Evolutionary conservation across 2,888 invertebrate genomes (phyloP), one percentile per base, ranked within the genome.

Genomic region (Chydorus sphaericus): DNA sequence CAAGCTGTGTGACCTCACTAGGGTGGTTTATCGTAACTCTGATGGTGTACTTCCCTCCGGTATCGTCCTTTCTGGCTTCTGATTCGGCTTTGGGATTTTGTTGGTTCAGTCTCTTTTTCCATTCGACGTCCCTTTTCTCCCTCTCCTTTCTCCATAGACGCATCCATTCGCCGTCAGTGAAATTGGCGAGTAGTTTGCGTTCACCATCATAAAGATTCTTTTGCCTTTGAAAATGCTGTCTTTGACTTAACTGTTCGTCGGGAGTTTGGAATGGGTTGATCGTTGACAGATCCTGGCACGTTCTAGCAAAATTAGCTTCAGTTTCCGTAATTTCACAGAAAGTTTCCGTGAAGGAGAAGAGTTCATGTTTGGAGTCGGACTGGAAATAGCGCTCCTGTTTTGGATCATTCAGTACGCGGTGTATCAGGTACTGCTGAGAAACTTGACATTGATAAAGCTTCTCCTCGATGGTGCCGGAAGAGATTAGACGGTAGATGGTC

Each of bases 381-480:
- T 87, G 90, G 65, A 94, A 85, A 66, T 93, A 82, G 68, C 87
- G 80, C 61, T 85, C 81, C 67, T 93, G 92, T 63, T 83, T 82
- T 2, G 93, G 91, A 71, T 94, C 89, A 65, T 88, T 78, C 57
- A 94, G 74, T 39, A 94, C 83, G 70, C 87, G 82, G 66, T 92
- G 92, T 54, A 90, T 86, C 11, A 94, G 72, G 63, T 92, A 82
- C 68, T 92, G 85, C 71, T 94, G 94, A 73, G 91, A 94, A 61
- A 94, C 85, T 76, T 94, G 93, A 57, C 93, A 77, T 68, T 94
- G 94, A 70, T 94, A 94, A 65, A 94, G 93, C 75, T 86, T 93
- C 73, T 94, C 93, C 73, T 94, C 93, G 60, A 94, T 90, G 3
- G 93, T 92, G 51, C 93, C 93, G 38, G 88, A 83, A 36, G 89